These are phyloP conservation scores for Diploscapter pachys DNA, from an alignment of 1,140 invertebrate species.

Conservation along the genomic window DNA sequence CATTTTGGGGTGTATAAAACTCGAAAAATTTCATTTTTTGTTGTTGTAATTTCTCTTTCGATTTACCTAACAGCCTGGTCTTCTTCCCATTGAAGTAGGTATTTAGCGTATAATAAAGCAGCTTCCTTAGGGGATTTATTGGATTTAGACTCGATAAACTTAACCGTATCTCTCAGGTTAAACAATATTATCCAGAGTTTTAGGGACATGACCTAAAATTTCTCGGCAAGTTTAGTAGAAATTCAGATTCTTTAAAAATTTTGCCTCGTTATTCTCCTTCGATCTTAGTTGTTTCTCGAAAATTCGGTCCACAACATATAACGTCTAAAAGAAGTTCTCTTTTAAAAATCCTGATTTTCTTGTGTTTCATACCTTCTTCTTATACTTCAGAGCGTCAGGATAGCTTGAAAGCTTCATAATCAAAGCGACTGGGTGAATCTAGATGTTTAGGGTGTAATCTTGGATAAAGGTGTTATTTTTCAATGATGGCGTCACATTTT, in stretches of 20 bases:
- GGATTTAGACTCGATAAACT: constrained; percentile 44
- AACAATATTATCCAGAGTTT: constrained; percentile 54
- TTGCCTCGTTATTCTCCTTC: constrained; percentile 81
- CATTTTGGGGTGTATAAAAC: no score
- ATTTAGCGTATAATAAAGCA: constrained; percentile 19
- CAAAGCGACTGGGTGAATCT: constrained; percentile 60
- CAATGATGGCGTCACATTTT: no score
- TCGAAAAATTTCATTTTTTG: no score
- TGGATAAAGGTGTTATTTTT: no score
- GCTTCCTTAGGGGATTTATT: constrained; percentile 24
- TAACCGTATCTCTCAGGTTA: constrained; percentile 43
- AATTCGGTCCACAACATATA: constrained; percentile 76
- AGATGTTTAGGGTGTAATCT: no score
- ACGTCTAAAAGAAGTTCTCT: constrained; percentile 3
- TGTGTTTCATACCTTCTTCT: constrained; percentile 68
- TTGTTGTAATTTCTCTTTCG: no score
- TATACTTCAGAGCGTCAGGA: constrained; percentile 77
- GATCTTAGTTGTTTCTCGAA: constrained; percentile 82
- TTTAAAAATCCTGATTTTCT: not conserved
- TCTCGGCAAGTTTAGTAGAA: not conserved
- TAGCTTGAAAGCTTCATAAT: constrained; percentile 50
- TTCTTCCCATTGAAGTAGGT: constrained; percentile 12
- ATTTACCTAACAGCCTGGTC: constrained; percentile 3
- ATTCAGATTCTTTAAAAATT: not conserved
- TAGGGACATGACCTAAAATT: constrained; percentile 51